Percentiles rank a stretch among this genome's conserved stretches.
Conservation (phyloP, 1,140 invertebrate species). For the Drosophila insularis region DNA sequence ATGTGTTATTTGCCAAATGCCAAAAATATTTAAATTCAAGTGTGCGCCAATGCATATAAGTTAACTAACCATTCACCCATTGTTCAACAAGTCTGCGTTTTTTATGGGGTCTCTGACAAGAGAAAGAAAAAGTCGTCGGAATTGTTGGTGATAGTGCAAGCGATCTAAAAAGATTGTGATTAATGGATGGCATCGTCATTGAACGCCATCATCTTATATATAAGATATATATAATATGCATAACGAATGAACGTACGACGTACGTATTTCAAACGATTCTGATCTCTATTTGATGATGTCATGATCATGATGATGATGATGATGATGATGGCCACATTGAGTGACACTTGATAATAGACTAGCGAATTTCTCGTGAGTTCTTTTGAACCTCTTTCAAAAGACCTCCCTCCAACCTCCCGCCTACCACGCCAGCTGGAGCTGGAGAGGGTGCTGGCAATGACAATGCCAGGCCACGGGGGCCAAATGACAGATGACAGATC, state of each 20-base stretch:
- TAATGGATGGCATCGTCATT: constrained; percentile 72
- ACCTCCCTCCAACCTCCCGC: too few relatives aligned
- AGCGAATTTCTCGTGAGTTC: constrained; percentile 7
- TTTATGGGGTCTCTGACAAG: neutral
- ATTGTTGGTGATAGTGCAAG: neutral
- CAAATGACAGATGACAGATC: constrained; percentile 48
- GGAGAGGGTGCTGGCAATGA: neutral
- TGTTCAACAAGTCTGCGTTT: constrained; percentile 8
- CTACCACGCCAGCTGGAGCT: constrained; percentile 12
- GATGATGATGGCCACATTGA: constrained; percentile 13
- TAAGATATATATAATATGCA: constrained; percentile 64
- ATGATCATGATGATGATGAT: neutral
- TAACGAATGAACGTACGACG: constrained; percentile 46
- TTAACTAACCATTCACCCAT: constrained; percentile 25
- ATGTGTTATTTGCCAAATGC: constrained; percentile 34
- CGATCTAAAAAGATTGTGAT: constrained; percentile 62
- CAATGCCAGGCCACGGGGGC: neutral
- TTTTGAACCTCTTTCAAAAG: constrained; percentile 14
- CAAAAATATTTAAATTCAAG: constrained; percentile 52
- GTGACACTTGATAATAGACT: constrained; percentile 20
- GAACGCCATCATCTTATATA: constrained; percentile 56
- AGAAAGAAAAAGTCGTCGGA: too few relatives aligned
- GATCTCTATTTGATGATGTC: constrained; percentile 5
- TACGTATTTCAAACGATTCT: constrained; percentile 45
- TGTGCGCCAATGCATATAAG: constrained; percentile 55